Evolutionary conservation across 2,113 vertebrate genomes (phyloP).

Genomic region (Columba janthina): DNA sequence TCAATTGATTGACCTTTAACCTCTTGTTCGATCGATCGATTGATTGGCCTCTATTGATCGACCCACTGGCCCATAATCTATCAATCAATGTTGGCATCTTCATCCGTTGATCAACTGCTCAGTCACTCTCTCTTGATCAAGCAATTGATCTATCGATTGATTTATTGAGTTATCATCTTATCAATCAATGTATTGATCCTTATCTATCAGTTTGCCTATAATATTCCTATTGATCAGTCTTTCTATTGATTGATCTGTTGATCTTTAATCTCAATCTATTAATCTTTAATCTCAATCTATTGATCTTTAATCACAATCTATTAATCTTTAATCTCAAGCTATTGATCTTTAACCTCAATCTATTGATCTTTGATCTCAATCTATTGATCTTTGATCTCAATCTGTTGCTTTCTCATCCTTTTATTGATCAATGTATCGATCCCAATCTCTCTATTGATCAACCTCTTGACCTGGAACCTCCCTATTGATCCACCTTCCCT

Average conservation of each 20-base stretch:
- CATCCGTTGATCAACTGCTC: neutral
- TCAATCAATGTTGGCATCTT: neutral
- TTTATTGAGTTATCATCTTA: no score
- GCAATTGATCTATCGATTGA: no score
- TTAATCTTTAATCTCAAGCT: no score
- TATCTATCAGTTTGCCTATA: no score
- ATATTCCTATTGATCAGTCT: neutral
- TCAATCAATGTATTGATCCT: neutral
- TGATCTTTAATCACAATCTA: neutral
- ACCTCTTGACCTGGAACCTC: no score
- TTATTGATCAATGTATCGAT: neutral
- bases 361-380: no score
- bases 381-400: no score
- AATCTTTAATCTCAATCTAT: no score
- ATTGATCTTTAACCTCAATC: neutral
- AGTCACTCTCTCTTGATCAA: neutral
- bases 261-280: no score
- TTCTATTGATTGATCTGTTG: neutral
- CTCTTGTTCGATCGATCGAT: neutral
- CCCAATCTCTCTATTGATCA: neutral
- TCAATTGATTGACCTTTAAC: neutral
- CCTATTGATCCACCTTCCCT: neutral
- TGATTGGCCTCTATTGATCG: neutral
- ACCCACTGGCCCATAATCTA: neutral
- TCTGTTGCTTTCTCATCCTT: neutral